Percentiles rank a stretch among this genome's conserved stretches.
Conservation (phyloP, 2,797 vertebrate species). For the Lagocephalus sceleratus region DNA sequence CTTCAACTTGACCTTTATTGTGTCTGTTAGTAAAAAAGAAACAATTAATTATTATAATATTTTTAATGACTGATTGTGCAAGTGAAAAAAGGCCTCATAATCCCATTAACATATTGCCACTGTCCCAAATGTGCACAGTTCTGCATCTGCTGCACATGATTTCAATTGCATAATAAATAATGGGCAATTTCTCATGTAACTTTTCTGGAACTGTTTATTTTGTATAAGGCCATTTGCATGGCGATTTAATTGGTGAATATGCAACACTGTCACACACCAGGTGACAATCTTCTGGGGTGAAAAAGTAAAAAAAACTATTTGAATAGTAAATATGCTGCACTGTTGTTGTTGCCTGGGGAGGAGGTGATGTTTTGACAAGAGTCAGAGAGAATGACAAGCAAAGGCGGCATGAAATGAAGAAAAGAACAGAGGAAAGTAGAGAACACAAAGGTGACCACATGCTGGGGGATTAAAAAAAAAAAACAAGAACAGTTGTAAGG, state of each 20-base stretch:
- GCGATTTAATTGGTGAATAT: slow-evolving; percentile 11
- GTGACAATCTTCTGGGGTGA: slow-evolving; percentile 15
- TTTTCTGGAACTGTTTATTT: background rate
- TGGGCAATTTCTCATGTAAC: background rate
- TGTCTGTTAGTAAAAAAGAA: too few species aligned
- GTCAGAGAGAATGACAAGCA: slow-evolving; percentile 36
- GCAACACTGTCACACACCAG: slow-evolving; percentile 10
- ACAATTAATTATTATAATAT: too few species aligned
- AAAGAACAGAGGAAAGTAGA: background rate
- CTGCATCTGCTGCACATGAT: background rate
- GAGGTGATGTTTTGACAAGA: slow-evolving; percentile 47
- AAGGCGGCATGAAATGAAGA: slow-evolving; percentile 16
- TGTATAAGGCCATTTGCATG: slow-evolving; percentile 35
- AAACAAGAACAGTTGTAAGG: slow-evolving; percentile 4
- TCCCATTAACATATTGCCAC: background rate
- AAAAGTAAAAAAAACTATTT: slow-evolving; percentile 33
- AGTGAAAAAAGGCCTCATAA: background rate
- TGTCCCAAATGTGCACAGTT: background rate
- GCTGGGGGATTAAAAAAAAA: slow-evolving; percentile 10
- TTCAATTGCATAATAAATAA: background rate
- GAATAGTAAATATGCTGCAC: slow-evolving; percentile 53
- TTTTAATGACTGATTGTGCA: background rate
- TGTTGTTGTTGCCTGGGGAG: slow-evolving; percentile 16
- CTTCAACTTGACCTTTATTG: too few species aligned
- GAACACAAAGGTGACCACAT: slow-evolving; percentile 19